A percentile compares a stretch with the other conserved stretches of the same genome.
These are phyloP conservation scores for Scalopus aquaticus DNA, from an alignment of 2,113 vertebrate species.

Conservation along the genomic window DNA sequence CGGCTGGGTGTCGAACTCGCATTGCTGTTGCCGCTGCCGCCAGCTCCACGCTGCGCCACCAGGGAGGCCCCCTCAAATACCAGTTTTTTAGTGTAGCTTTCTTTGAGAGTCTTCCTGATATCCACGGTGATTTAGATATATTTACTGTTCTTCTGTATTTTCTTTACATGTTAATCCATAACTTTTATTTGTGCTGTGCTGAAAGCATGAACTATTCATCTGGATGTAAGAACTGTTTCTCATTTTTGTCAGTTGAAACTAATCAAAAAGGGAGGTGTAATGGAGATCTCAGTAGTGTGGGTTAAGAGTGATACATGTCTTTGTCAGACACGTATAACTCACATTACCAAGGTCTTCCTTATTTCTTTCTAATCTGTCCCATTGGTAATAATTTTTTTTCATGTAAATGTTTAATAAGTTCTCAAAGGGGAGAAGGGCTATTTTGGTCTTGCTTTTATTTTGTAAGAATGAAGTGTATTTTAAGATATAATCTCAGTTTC, in stretches of 20 bases:
- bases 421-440: not conserved
- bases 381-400: constrained; percentile 4
- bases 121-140: not conserved
- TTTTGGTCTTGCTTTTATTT: constrained; percentile 34
- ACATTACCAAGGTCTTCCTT: not conserved
- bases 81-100: not conserved
- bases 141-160: not conserved
- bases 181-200: not conserved
- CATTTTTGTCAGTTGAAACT: not conserved
- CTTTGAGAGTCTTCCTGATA: constrained; percentile 3
- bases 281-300: not conserved
- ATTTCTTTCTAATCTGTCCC: not conserved
- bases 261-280: not conserved
- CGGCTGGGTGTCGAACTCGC: too few species aligned
- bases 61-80: too few species aligned
- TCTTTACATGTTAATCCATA: not conserved
- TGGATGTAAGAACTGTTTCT: constrained; percentile 22
- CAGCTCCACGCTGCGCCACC: too few species aligned
- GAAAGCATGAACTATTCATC: not conserved
- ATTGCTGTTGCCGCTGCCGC: too few species aligned
- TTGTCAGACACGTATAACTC: not conserved
- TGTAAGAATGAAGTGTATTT: not conserved
- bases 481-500: not conserved
- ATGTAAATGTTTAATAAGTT: constrained; percentile 8
- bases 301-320: not conserved